Conservation (phyloP, 2,888 invertebrate species). For the Isoperla grammatica region DNA sequence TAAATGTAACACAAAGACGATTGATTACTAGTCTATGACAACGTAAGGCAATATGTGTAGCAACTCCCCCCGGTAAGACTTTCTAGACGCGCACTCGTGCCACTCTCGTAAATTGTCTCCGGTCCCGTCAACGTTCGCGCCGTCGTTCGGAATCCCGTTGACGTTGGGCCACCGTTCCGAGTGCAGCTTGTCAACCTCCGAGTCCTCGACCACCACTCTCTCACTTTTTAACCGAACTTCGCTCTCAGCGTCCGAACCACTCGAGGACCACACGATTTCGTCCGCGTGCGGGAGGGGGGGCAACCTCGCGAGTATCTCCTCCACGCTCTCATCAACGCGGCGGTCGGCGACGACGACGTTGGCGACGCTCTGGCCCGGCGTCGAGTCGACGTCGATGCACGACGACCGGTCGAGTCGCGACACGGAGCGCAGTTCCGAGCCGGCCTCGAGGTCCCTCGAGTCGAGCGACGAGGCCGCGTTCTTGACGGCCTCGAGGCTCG, state of each 20-base stretch:
- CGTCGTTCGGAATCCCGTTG: slow-evolving; percentile 51
- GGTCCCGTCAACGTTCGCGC: slow-evolving; percentile 38
- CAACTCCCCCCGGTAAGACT: slow-evolving; percentile 68
- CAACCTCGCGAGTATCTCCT: slow-evolving; percentile 58
- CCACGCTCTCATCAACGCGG: slow-evolving; percentile 47
- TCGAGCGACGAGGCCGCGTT: slow-evolving; percentile 20
- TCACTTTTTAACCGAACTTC: neutral
- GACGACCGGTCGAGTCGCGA: neutral
- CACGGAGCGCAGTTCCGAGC: slow-evolving; percentile 22
- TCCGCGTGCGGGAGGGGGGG: slow-evolving; percentile 50
- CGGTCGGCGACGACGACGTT: neutral
- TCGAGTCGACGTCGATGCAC: neutral
- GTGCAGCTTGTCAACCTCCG: slow-evolving; percentile 45
- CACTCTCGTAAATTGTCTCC: slow-evolving; percentile 70
- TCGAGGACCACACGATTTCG: neutral
- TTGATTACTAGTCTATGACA: slow-evolving; percentile 74
- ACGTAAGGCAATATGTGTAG: slow-evolving; percentile 95
- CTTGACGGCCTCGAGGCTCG: slow-evolving; percentile 20
- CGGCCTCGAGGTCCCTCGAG: slow-evolving; percentile 23
- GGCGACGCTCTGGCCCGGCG: neutral
- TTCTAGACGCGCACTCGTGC: slow-evolving; percentile 77
- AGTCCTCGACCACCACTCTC: slow-evolving; percentile 40
- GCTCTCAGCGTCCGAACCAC: neutral
- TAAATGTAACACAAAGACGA: no score
- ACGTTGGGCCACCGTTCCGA: slow-evolving; percentile 43